Base-by-base conservation (phyloP, 2,888 invertebrate genomes). In the Rotaria socialis region DNA sequence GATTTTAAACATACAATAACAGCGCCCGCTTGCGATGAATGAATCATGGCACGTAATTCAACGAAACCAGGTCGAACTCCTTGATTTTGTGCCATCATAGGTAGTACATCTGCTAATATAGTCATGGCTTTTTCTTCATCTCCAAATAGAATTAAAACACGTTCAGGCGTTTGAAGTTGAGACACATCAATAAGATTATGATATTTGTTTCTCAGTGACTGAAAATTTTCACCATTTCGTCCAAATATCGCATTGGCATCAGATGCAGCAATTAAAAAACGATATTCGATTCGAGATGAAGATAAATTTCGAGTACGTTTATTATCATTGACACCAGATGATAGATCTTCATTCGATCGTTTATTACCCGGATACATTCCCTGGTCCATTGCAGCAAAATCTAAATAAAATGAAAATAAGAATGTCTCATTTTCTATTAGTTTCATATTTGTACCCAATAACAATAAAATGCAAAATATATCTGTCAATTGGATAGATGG, bases 11-110 rank as follows among this genome's bases (percentile, higher is more conserved):
- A 27, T 67, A 67, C 80, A 43, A 80, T 80, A 43, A 80, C 80
- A 24, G 80, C 80, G n/a, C 80, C 80, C 0, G 80, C 80, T 80
- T 80, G 80, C 11, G 43, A 47, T 47, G 43, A 47, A 80, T 80
- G 80, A 43, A 80, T 80, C 43, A 80, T 43, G 19, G 80, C 80
- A 43, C 80, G 80, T 80, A 80, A n/a, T 80, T 80, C 80, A 80
- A 43, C 43, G n/a, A 47, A 47, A 47, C 47, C 80, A 24, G 43
- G 43, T 47, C 80, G 47, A 43, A 47, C 80, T 24, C 80, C 47
- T 80, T 80, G 80, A 80, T 80, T 80, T 80, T 80, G 43, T 47
- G 80, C 80, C 80, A 80, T 80, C 4, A 47, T 80, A 16, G 80
- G 80, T 80, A 80, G 47, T 22, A 47, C n/a, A n/a, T 80, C 80